Evolutionary conservation across 2,113 vertebrate genomes (phyloP), one percentile per base, ranked within the genome.

Genomic region (Pimephales promelas): DNA sequence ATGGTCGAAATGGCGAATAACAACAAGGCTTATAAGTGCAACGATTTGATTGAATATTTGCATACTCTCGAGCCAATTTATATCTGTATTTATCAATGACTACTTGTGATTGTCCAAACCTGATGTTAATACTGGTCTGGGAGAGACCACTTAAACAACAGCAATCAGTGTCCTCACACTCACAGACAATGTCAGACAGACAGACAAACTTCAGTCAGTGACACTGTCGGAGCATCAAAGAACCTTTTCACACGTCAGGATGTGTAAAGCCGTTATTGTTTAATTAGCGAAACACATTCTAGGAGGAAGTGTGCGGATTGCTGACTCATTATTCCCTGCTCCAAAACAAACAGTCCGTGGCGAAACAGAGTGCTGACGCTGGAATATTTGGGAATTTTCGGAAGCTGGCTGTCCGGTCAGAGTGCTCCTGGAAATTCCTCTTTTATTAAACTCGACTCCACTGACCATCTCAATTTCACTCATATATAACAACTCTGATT

Each of bases 381-480:
- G 90, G 92, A 92, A 92, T 92, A 92, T 92, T 91, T 79, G 89
- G 88, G 87, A 92, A 90, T 79, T 92, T 91, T 93, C 84, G 85
- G 91, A 94, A 93, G 91, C 91, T 88, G 88, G 24, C 89, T 92
- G 92, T 92, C 92, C 91, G 86, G 71, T 83, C 88, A 52, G 91
- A 92, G 84, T 91, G 90, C 92, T 92, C 89, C 89, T 90, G 92
- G 93, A 94, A 94, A 93, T 93, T 93, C 93, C 93, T 93, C 91
- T 93, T 94, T 92, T 92, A 93, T 91, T 91, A 91, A 91, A 90
- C 84, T 88, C 87, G 87, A 91, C 87, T 84, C 85, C 3, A 66
- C 64, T 68, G 10, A 31, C 71, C 78, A 40, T 59, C 45, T 87
- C 88, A 89, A 89, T 87, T 83, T 81, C 20, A 64, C 36, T 45